phyloP scores from a whole-genome alignment of 2,113 vertebrate species.

The Elaphurus davidianus region DNA sequence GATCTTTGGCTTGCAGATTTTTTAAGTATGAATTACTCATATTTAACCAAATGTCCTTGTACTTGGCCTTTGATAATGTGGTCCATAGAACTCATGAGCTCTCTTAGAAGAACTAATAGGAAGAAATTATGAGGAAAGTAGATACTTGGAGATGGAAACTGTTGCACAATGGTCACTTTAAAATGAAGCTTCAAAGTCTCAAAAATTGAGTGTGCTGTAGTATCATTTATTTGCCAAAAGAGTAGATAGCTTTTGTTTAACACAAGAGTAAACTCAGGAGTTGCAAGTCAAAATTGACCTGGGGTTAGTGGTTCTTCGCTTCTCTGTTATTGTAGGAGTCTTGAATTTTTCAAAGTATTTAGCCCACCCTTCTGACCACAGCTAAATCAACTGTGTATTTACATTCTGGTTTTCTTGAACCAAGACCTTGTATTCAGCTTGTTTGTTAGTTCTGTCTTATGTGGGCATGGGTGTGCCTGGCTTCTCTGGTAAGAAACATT shows the following conservation, averaged over 20 bases:
- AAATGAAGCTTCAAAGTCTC: background rate
- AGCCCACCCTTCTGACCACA: constrained; percentile 15
- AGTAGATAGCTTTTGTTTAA: constrained; percentile 9
- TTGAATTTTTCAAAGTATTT: constrained; percentile 43
- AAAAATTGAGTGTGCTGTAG: background rate
- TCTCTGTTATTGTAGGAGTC: constrained; percentile 30
- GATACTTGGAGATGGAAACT: background rate
- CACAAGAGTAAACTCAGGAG: constrained; percentile 5
- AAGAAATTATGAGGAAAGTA: background rate
- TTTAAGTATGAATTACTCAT: background rate
- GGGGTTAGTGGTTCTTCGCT: constrained; percentile 49
- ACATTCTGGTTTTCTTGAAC: constrained; percentile 30
- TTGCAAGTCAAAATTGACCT: constrained; percentile 31
- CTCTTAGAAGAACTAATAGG: background rate
- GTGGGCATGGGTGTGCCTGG: background rate
- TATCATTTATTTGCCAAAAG: constrained; percentile 1
- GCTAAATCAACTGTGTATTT: constrained; percentile 44
- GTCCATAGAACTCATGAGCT: background rate
- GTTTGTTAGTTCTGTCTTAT: background rate
- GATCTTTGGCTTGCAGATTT: background rate
- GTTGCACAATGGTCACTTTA: background rate
- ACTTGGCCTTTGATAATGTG: constrained; percentile 6
- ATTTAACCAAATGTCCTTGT: background rate
- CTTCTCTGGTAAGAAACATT: constrained; percentile 8
- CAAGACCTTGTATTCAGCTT: background rate